Evolutionary conservation across 1,140 invertebrate species (phyloP).

Genomic region (Zaprionus gabonicus): DNA sequence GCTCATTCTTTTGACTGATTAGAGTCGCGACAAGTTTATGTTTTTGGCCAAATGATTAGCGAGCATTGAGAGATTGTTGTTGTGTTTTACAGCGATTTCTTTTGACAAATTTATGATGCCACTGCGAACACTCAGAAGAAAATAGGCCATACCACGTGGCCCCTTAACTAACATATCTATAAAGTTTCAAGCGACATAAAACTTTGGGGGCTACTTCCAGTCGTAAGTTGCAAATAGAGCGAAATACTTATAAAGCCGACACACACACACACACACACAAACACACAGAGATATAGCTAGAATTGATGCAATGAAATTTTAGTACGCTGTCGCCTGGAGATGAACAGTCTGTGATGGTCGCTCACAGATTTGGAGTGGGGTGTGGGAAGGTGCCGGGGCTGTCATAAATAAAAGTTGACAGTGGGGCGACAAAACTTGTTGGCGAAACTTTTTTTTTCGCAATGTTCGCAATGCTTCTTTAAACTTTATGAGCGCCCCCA

Average conservation of each 20-base stretch:
- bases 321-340: constrained; percentile 10
- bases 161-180: constrained; percentile 25
- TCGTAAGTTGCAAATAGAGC: background rate
- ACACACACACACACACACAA: constrained; percentile 2
- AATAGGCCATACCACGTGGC: constrained; percentile 1
- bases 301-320: constrained; percentile 38
- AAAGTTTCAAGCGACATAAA: constrained; percentile 36
- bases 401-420: constrained; percentile 41
- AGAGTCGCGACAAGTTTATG: constrained; percentile 12
- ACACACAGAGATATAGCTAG: background rate
- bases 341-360: background rate
- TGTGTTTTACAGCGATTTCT: constrained; percentile 12
- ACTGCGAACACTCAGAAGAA: constrained; percentile 7
- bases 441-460: constrained; percentile 34
- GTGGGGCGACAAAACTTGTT: constrained; percentile 36
- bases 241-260: constrained; percentile 10
- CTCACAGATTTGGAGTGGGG: constrained; percentile 2
- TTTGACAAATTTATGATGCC: constrained; percentile 24
- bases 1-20: background rate
- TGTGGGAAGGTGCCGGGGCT: background rate
- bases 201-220: constrained; percentile 13
- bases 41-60: constrained; percentile 17
- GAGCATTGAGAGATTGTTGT: constrained; percentile 1
- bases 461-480: constrained; percentile 24
- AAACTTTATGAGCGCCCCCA: constrained; percentile 50